Evolutionary conservation across 2,113 vertebrate species (phyloP).

Genomic region (Meles meles): DNA sequence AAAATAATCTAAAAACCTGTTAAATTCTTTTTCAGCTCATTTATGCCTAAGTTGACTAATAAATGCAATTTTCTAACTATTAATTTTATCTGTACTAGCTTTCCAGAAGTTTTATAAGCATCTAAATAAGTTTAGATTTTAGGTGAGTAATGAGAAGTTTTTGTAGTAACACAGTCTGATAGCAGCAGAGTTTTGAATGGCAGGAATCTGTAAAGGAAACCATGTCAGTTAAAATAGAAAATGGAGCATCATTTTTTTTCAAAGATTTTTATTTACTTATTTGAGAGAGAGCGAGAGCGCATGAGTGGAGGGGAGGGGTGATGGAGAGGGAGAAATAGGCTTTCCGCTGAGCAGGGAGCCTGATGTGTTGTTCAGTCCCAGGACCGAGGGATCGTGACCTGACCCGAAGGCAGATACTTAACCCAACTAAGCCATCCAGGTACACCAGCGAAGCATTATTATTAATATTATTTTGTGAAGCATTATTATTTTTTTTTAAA

Average conservation of each 20-base stretch:
- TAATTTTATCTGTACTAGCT: not conserved
- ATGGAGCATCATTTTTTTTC: not conserved
- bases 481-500: no score
- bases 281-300: not conserved
- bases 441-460: not conserved
- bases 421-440: not conserved
- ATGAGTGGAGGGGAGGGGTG: not conserved
- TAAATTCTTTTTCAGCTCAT: constrained; percentile 19
- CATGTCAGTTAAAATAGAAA: not conserved
- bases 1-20: not conserved
- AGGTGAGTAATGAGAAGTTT: not conserved
- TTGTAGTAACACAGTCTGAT: constrained; percentile 9
- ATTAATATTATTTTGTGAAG: not conserved
- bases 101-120: not conserved
- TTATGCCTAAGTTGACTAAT: not conserved
- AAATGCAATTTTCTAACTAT: not conserved
- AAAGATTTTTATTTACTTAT: not conserved
- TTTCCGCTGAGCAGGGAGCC: not conserved
- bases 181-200: constrained; percentile 5
- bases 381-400: not conserved
- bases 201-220: not conserved
- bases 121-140: not conserved
- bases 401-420: not conserved
- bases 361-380: not conserved
- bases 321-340: not conserved